Evolutionary conservation across 2,888 invertebrate genomes (phyloP), one percentile per base, ranked within the genome.

Genomic region (Rhingia rostrata): DNA sequence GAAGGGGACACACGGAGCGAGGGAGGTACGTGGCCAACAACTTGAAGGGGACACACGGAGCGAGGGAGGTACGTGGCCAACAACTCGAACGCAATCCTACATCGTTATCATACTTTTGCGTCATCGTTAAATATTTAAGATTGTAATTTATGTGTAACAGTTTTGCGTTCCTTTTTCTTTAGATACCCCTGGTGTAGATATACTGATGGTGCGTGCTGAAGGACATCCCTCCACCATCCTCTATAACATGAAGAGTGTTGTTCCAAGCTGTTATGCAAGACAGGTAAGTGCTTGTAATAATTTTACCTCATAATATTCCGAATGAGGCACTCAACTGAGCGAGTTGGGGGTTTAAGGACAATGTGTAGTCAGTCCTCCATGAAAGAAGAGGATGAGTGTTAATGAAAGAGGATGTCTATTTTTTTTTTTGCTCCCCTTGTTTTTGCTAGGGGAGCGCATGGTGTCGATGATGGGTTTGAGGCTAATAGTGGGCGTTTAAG

Each of bases 281-380:
- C 80, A 84, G 84, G 84, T 84, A 84, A 84, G 84, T 84, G 84
- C 84, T 84, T 80, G 79, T 84, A 80, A 84, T 84, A 84, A 79
- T 84, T 79, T 80, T 79, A 75, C 83, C 79, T 84, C 69, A 84
- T 84, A 80, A 84, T 84, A 84, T 84, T 84, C 70, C 74, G 66
- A 79, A 84, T 70, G 84, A 75, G 80, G 80, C 60, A 80, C 74
- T 75, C 79, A 74, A 54, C 64, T 70, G 69, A 66, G 73, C 56
- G 64, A 60, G 69, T 70, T 43, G 45, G 47, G 53, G 69, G 60
- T 63, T 58, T 63, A 63, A 53, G 67, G 67, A 79, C 54, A 63
- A 78, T 56, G 63, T 72, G 35, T 41, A 64, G 12, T 22, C 39
- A 51, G n/a, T 43, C 10, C 22, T 9, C 39, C 37, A 51, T 14